Evolutionary conservation across 2,113 vertebrate species (phyloP), one percentile per base, ranked within the genome.

Genomic region (western clawed frog (Xenopus tropicalis)): DNA sequence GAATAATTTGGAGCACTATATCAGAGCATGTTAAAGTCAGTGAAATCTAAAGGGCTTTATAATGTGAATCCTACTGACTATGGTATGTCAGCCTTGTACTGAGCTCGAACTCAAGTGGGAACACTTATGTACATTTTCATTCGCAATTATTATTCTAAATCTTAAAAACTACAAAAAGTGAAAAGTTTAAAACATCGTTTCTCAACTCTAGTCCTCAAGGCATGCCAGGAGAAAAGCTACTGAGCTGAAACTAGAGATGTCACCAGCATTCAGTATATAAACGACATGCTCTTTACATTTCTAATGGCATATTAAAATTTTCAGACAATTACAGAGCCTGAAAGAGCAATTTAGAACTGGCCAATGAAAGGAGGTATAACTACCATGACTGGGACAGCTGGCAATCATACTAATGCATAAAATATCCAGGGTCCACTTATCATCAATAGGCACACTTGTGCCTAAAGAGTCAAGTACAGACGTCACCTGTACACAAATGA

Each of bases 1-100:
- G 43, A 24, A 62, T 64, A 72, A 56, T 65, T 72, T 46, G 29
- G 61, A 72, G 2, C 52, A 52, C 58, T 71, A 21, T 37, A 48
- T 29, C 70, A 24, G 61, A 72, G 61, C 12, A 62, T 72, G 54
- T 72, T 64, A 54, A 64, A 48, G 48, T 72, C 70, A 72, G 25
- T 56, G 54, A 25, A 64, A 20, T 64, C 70, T 44, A 54, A 64
- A 64, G 61, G 25, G 61, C 48, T 56, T 54, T 11, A 37, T n/a
- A 20, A 37, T 71, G 42, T 64, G 25, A 9, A 25, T 2, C 44
- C 21, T 56, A n/a, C 61, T 64, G 61, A 72, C 70, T 17, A 42
- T 8, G 3, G 24, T 21, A 64, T 10, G 46, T 56, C 24, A 12
- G 61, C 52, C 19, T 72, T 42, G 61, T 63, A 71, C 20, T 63